These are phyloP conservation scores for Pteromalus puparum DNA, from an alignment of 1,140 invertebrate genomes.

Conservation along the genomic window DNA sequence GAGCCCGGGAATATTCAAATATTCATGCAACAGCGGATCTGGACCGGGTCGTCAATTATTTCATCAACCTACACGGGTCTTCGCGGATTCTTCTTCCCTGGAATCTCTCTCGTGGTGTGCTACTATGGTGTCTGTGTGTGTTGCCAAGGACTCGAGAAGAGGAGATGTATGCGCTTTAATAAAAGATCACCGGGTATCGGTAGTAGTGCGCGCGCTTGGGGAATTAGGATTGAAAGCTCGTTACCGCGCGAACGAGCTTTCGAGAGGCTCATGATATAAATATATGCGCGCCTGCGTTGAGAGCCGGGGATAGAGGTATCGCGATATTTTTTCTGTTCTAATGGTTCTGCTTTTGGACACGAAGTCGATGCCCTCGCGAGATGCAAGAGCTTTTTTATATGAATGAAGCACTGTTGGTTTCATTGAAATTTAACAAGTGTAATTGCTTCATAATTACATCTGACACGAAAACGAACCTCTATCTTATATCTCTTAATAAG, in stretches of 20 bases:
- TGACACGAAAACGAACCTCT: too few relatives aligned
- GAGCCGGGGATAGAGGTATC: too few relatives aligned
- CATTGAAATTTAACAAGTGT: too few relatives aligned
- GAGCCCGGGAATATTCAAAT: not conserved
- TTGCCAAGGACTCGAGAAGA: not conserved
- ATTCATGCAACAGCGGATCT: not conserved
- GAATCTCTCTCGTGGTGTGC: too few relatives aligned
- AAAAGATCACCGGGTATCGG: not conserved
- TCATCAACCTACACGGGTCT: not conserved
- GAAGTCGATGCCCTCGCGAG: not conserved
- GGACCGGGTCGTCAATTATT: conserved; percentile 1
- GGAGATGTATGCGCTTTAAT: not conserved
- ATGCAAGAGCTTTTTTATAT: too few relatives aligned
- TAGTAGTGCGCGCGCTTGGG: not conserved
- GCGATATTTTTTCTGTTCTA: too few relatives aligned
- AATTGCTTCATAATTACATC: too few relatives aligned
- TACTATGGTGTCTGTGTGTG: too few relatives aligned
- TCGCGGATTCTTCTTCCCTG: not conserved
- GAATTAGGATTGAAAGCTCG: not conserved
- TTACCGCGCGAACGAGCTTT: too few relatives aligned
- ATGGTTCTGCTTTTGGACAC: not conserved
- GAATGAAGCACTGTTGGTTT: too few relatives aligned
- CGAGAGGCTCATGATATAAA: not conserved
- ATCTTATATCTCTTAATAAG: too few relatives aligned
- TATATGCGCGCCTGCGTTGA: too few relatives aligned